Base-by-base conservation (phyloP, 2,113 vertebrate genomes). In the Gobius niger region DNA sequence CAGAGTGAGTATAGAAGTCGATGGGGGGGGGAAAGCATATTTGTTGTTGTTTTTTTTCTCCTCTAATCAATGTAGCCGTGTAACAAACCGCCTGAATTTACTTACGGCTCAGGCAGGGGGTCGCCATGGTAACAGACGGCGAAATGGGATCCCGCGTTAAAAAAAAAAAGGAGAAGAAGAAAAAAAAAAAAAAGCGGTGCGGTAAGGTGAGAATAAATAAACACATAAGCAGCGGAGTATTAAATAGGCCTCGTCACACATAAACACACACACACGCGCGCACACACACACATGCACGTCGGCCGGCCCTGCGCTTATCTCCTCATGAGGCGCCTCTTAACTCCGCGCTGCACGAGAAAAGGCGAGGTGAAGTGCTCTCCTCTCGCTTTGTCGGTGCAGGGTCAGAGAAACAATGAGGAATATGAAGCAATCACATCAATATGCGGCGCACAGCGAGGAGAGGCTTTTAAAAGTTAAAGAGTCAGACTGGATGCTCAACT, bases 71-170 rank as follows among this genome's bases (percentile, higher is more conserved):
- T 73, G 72, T 73, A 74, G 75, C 72, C 81, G 68, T 68, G 52
- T 60, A 66, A 81, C 62, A 67, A 71, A 77, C 63, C 62, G 42
- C 14, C 52, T 66, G 84, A 85, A 90, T 90, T 79, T 88, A 91
- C 91, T 91, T 89, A 90, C 88, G 80, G 81, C 85, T 76, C 73
- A 84, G 84, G 73, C 76, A 86, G 73, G 77, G 80, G 44, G 68
- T 91, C 72, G 24, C 84, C 84, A 90, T 91, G 85, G 85, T 84
- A 91, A 91, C 88, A 88, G 87, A 88, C 80, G 69, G 82, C 47
- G 68, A 84, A 90, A 85, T 78, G 49, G 68, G 80, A 86, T 87
- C 75, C 81, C 81, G 78, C 64, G 8, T 81, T 72, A 82, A 34
- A 4, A 34, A 34, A 34, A 34, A 34, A 34, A 34, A 34, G n/a